Conservation (phyloP, 2,797 vertebrate species). For the Lemur catta region DNA sequence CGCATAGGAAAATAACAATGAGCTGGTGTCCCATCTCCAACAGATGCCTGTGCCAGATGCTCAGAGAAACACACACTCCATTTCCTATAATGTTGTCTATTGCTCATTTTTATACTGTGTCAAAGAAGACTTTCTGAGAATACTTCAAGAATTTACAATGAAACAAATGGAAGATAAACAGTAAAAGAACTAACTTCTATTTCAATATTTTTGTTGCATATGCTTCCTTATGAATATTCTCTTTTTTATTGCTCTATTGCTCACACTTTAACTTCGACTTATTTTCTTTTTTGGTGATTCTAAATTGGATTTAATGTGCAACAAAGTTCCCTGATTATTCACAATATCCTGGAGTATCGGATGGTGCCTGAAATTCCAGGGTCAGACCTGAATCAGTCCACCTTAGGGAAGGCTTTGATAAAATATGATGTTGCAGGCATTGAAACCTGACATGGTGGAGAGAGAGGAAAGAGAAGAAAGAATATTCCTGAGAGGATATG, state of each 20-base stretch:
- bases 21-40: constrained; percentile 50
- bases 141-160: constrained; percentile 3
- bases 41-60: constrained; percentile 72
- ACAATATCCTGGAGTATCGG: background rate
- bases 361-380: background rate
- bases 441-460: background rate
- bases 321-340: background rate
- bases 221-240: background rate
- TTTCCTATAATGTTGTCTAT: constrained; percentile 55
- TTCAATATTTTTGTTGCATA: background rate
- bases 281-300: background rate
- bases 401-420: background rate
- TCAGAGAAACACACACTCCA: constrained; percentile 43
- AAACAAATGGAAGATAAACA: constrained; percentile 13
- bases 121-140: constrained; percentile 30
- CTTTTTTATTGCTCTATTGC: background rate
- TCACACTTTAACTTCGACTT: background rate
- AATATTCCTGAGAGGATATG: background rate
- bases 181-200: background rate
- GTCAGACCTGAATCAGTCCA: background rate
- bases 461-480: background rate
- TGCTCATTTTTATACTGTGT: constrained; percentile 59
- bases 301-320: background rate
- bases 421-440: background rate
- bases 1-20: constrained; percentile 57